These are phyloP conservation scores for Agrypnia vestita DNA, from an alignment of 1,140 invertebrate species.

Conservation along the genomic window DNA sequence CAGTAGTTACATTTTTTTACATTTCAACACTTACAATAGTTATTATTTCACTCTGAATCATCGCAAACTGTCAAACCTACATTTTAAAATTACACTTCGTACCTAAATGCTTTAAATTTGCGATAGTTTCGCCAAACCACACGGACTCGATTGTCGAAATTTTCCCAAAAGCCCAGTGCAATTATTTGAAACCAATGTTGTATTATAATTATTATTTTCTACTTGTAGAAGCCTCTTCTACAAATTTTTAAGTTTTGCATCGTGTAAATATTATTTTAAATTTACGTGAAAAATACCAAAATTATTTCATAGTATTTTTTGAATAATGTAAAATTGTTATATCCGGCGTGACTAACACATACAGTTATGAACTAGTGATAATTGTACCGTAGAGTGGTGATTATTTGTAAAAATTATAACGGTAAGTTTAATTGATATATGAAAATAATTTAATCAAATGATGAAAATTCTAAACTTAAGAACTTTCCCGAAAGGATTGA, in stretches of 20 bases:
- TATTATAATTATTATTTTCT: neutral
- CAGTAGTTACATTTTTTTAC: too few relatives aligned
- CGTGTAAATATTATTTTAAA: slow-evolving; percentile 42
- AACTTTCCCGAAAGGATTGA: slow-evolving; percentile 55
- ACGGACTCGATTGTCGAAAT: too few relatives aligned
- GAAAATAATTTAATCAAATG: slow-evolving; percentile 19
- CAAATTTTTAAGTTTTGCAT: neutral
- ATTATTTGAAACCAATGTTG: neutral
- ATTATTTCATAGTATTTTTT: slow-evolving; percentile 39
- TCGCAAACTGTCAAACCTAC: too few relatives aligned
- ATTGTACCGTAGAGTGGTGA: slow-evolving; percentile 24
- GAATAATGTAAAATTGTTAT: slow-evolving; percentile 40
- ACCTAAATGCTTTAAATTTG: too few relatives aligned
- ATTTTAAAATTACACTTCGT: too few relatives aligned
- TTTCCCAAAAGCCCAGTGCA: neutral
- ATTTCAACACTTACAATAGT: too few relatives aligned
- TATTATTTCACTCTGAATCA: too few relatives aligned
- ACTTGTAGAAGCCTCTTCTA: too few relatives aligned
- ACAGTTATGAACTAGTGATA: slow-evolving; percentile 24
- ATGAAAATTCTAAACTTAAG: slow-evolving; percentile 54
- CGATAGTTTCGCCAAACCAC: too few relatives aligned
- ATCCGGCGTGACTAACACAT: neutral
- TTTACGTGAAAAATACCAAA: slow-evolving; percentile 24
- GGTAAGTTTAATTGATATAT: slow-evolving; percentile 3
- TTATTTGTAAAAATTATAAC: slow-evolving; percentile 34